These are phyloP conservation scores for Ostrea edulis DNA, from an alignment of 1,140 invertebrate species.

Conservation along the genomic window DNA sequence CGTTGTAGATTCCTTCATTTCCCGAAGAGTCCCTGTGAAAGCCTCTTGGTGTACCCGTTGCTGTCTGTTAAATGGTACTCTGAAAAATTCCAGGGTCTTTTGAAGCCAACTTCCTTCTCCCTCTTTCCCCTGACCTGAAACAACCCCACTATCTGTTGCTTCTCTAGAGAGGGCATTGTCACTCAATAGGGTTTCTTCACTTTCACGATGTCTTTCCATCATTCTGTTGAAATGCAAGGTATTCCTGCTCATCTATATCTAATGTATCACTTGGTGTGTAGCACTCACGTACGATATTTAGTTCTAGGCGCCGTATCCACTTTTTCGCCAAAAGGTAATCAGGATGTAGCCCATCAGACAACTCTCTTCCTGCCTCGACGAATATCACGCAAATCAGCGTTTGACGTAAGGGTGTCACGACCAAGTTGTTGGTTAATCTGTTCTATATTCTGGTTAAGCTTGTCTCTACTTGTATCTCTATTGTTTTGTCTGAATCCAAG, in stretches of 20 bases:
- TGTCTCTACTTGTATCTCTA: not conserved
- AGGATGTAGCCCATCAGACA: not conserved
- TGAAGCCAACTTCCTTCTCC: not conserved
- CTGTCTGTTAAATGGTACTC: not conserved
- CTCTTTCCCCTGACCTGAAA: not conserved
- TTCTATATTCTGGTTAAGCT: not conserved
- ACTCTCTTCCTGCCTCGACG: not conserved
- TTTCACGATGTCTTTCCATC: not conserved
- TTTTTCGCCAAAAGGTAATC: not conserved
- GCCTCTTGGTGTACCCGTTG: not conserved
- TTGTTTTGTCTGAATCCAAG: not conserved
- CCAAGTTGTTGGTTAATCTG: not conserved
- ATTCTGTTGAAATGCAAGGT: not conserved
- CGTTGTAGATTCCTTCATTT: not conserved
- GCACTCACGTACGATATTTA: not conserved
- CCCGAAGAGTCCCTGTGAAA: not conserved
- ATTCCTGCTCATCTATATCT: not conserved
- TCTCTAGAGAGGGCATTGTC: no score
- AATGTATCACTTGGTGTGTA: not conserved
- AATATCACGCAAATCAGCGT: not conserved
- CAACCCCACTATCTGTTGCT: not conserved
- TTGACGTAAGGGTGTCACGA: not conserved
- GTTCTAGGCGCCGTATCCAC: constrained; percentile 13
- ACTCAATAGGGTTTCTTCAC: not conserved
- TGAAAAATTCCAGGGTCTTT: not conserved